These are phyloP conservation scores for Gortyna flavago DNA, from an alignment of 2,888 invertebrate species.

Conservation along the genomic window DNA sequence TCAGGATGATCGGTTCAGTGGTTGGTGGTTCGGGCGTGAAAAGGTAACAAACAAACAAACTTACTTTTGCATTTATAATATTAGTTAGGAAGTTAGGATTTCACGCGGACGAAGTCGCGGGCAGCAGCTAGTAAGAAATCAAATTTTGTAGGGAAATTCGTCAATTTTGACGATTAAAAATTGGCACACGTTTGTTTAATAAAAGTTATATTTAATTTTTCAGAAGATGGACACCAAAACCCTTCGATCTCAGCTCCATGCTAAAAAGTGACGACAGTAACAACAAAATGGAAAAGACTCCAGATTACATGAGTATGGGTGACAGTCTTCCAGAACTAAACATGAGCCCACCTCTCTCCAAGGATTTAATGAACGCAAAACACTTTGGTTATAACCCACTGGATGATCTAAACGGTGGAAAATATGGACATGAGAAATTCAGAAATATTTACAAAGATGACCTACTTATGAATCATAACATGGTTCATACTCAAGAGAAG, in stretches of 20 bases:
- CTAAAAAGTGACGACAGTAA: slow-evolving; percentile 45
- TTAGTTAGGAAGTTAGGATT: no score
- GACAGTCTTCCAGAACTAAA: slow-evolving; percentile 55
- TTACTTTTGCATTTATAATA: no score
- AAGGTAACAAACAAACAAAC: no score
- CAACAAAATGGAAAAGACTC: slow-evolving; percentile 51
- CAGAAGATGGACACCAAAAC: slow-evolving; percentile 46
- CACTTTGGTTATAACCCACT: slow-evolving; percentile 51
- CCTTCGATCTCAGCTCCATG: slow-evolving; percentile 58
- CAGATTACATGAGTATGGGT: slow-evolving; percentile 57
- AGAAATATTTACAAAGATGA: slow-evolving; percentile 57
- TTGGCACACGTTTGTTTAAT: background rate
- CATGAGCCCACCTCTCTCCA: slow-evolving; percentile 45
- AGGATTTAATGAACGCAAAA: slow-evolving; percentile 55
- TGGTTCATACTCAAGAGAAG: slow-evolving; percentile 63
- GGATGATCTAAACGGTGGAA: slow-evolving; percentile 52
- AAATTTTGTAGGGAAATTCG: no score
- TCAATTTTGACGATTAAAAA: no score
- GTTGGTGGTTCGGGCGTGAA: no score
- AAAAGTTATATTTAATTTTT: background rate
- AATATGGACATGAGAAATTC: slow-evolving; percentile 54
- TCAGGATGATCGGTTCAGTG: no score
- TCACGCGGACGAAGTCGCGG: no score
- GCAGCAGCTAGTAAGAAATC: no score
- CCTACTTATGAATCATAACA: slow-evolving; percentile 40